Evolutionary conservation across 2,888 invertebrate genomes (phyloP), one percentile per base, ranked within the genome.

Genomic region (Aphodius granarius): DNA sequence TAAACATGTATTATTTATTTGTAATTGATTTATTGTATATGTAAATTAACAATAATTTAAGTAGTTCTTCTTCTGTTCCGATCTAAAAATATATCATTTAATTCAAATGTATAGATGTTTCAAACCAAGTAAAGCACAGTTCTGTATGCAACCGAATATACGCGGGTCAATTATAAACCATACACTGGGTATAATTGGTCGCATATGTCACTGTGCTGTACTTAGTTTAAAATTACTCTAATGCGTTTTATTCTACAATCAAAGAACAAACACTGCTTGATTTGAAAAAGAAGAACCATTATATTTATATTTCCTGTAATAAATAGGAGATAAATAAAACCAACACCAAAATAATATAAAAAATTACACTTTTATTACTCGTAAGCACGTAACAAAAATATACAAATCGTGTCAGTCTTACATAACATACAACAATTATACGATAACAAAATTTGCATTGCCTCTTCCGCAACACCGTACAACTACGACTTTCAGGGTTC

Each of bases 361-460:
- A 73, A 62, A 70, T 73, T 73, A 76, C 76, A 43, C 43, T 43
- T 43, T 43, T 43, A 43, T 43, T 43, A 6, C 6, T 43, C 43
- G 43, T 43, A 43, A 43, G 43, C 43, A 13, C 43, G 43, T 43
- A 43, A 43, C 43, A 43, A 76, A 76, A 76, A 73, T 76, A 76
- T 76, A 76, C 76, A 76, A 76, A 76, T 73, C 73, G 71, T 76
- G 62, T 76, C 76, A 76, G 76, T 76, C 76, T 76, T 76, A 76
- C 73, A 43, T 6, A 43, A 43, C 13, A n/a, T n/a, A 13, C 13
- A 43, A 43, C 43, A 43, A 13, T 43, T 43, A 43, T 43, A 43
- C 43, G 1, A 43, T 43, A 43, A 43, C 43, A 13, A 43, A 43
- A 43, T 43, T 9, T 43, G 13, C 43, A 43, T 9, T 13, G 43